Percentiles rank a stretch among this genome's conserved stretches.
These are phyloP conservation scores for Sinotaia quadrata DNA, from an alignment of 2,888 invertebrate genomes.

Conservation along the genomic window DNA sequence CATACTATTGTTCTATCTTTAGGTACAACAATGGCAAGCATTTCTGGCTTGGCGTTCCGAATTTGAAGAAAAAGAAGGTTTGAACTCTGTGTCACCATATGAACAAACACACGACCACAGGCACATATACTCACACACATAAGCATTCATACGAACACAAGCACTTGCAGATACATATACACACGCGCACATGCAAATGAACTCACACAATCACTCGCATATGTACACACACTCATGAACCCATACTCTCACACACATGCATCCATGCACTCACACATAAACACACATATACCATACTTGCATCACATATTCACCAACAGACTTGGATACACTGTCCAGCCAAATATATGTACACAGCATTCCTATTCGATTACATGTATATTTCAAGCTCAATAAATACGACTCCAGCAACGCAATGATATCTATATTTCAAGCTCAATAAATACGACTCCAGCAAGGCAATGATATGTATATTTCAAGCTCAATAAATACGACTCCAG, in stretches of 20 bases:
- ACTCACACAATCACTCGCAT: background rate
- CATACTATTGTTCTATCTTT: too few relatives aligned
- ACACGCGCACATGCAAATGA: background rate
- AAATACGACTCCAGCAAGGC: too few relatives aligned
- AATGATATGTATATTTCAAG: too few relatives aligned
- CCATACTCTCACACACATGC: background rate
- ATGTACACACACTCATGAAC: background rate
- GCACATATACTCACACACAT: background rate
- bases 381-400: too few relatives aligned
- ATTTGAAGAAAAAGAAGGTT: background rate
- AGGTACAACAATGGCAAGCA: too few relatives aligned
- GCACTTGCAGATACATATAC: constrained; percentile 1
- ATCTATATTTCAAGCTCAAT: too few relatives aligned
- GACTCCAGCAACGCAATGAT: too few relatives aligned
- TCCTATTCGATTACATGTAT: too few relatives aligned
- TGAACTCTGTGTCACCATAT: background rate
- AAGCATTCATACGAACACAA: background rate
- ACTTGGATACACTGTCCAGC: too few relatives aligned
- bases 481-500: too few relatives aligned
- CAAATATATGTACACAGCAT: too few relatives aligned
- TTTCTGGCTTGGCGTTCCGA: too few relatives aligned
- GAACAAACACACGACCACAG: background rate
- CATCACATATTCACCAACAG: background rate
- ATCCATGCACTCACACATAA: background rate
- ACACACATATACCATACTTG: background rate